Evolutionary conservation across 2,797 vertebrate species (phyloP), one percentile per base, ranked within the genome.

Genomic region (Bovichtus diacanthus): DNA sequence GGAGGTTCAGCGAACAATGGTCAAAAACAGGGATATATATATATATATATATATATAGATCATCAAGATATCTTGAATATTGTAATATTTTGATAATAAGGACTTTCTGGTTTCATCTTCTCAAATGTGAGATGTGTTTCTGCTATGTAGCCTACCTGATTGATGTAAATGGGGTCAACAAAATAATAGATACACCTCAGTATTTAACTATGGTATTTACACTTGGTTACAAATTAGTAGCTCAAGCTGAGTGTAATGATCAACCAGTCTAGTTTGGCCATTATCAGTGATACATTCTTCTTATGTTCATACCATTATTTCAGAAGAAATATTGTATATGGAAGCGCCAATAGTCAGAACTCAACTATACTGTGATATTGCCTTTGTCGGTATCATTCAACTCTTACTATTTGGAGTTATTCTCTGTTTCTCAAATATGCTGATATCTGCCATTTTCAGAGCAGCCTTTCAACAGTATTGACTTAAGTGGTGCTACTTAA

Each of bases 401-500:
- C 7, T 47, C 8, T 34, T 19, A 15, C 64, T 31, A 58, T 61
- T 44, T 72, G 16, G 25, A 64, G 13, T 38, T 31, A 36, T 66
- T 44, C 2, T 67, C 23, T n/a, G 4, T 62, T 23, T 38, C 15
- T 47, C 9, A 54, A 66, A 66, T 51, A 9, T 60, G 38, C 36
- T 27, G 5, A 29, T 55, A 19, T 38, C 15, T 50, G 46, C 19
- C 8, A 38, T 53, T 59, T 53, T 43, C 7, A 51, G n/a, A 55
- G 23, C 19, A n/a, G 6, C 10, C 15, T 65, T 27, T 50, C 18
- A 65, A 27, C 65, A 43, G 46, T 54, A 53, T 25, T 78, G 71
- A 75, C 79, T 80, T 72, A 51, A 76, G 39, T 66, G 41, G 41
- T 36, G 3, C 39, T 47, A 25, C 69, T 59, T 71, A 74, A 86